Percentiles rank a stretch among this genome's conserved stretches.
Evolutionary conservation across 2,797 vertebrate species (phyloP).

Genomic region (Crocidura indochinensis): DNA sequence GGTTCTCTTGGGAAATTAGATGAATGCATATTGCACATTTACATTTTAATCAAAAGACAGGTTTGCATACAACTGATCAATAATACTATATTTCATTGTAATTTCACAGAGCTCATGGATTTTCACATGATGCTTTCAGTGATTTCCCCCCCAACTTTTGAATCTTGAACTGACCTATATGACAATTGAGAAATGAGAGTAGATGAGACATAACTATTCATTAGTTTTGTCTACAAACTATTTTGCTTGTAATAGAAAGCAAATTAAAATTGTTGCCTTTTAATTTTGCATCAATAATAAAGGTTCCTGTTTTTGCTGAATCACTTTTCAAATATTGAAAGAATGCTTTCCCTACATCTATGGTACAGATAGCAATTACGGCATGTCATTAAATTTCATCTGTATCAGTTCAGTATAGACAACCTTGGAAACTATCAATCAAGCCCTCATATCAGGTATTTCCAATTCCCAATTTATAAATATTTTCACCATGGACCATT

Average conservation of each 20-base stretch:
- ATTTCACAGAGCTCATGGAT: too few relatives aligned
- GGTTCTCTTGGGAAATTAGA: too few relatives aligned
- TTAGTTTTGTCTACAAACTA: neutral
- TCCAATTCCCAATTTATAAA: neutral
- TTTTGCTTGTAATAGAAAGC: constrained; percentile 15
- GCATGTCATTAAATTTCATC: constrained; percentile 7
- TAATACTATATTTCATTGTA: too few relatives aligned
- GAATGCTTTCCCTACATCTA: neutral
- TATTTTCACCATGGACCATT: neutral
- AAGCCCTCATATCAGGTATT: neutral
- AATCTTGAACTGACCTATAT: neutral
- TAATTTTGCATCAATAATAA: neutral
- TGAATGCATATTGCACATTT: too few relatives aligned
- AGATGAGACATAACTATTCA: neutral
- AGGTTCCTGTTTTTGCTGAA: neutral
- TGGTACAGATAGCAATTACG: neutral
- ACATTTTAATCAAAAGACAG: too few relatives aligned
- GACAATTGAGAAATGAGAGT: constrained; percentile 16
- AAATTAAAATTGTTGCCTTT: constrained; percentile 19
- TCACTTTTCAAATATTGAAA: constrained; percentile 2
- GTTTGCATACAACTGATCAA: too few relatives aligned
- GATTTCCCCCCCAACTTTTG: too few relatives aligned
- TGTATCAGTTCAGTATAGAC: neutral
- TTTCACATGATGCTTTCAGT: too few relatives aligned
- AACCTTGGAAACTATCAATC: neutral